Evolutionary conservation across 2,888 invertebrate genomes (phyloP), one percentile per base, ranked within the genome.

Genomic region (Norana najaformis): DNA sequence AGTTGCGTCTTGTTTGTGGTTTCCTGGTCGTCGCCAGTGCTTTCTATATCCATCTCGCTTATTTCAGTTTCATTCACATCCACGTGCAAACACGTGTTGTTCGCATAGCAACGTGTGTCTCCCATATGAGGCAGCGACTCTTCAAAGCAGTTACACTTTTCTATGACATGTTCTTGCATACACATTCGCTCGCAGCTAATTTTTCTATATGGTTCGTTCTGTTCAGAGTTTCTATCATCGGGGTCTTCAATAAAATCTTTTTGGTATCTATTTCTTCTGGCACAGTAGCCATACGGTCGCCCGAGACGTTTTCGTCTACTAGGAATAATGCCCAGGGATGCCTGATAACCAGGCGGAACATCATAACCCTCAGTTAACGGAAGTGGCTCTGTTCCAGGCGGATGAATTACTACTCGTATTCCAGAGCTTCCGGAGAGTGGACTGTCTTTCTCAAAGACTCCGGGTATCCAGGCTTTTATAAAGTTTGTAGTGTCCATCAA

Each of bases 131-230:
- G 92, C 85, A 92, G 89, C 0, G 90, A 88, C 16, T 90, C 89
- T 38, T 92, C 92, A 16, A 85, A 83, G 53, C 92, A 92, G 34
- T 53, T 83, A 85, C 92, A 92, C 1, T 85, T 0, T 20, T 89
- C n/a, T 8, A 91, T 89, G 36, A 92, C 90, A 88, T 90, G 88
- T 23, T 90, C 88, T 88, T 92, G 92, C 38, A 92, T 53, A 89
- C 92, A 92, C 91, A 92, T 92, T 83, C 92, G 92, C 88, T 92
- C 91, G 88, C 92, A 92, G 20, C 91, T 88, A 90, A 92, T 91
- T 37, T 91, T 85, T 13, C 92, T 83, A 85, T 92, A 92, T 16
- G 89, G 41, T 35, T 89, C 47, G 6, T 41, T 85, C 35, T 0
- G 35, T 0, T 34, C 83, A 88, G 16, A 88, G 35, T 69, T 14